Evolutionary conservation across 2,113 vertebrate genomes (phyloP), one percentile per base, ranked within the genome.

Genomic region (Poicephalus gulielmi): DNA sequence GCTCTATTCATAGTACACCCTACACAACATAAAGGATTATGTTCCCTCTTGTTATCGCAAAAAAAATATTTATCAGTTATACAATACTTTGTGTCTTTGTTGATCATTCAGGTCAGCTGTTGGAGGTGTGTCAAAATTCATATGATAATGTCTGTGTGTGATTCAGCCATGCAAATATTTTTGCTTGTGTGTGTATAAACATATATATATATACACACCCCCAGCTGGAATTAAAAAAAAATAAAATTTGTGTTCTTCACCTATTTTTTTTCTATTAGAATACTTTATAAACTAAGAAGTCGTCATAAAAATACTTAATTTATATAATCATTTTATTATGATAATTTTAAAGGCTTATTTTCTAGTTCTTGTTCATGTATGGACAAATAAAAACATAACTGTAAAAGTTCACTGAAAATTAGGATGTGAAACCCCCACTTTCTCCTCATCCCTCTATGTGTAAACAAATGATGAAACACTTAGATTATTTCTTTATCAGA

Each of bases 1-100:
- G 17, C 83, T 96, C 85, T 91, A 85, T 95, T 97, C 57, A 86
- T 68, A 90, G 75, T 49, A 67, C 57, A 77, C 16, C 9, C 69
- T 86, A 94, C 43, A 49, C 60, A 90, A 87, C 53, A 60, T 78
- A 94, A 90, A 92, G 23, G 28, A 64, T 62, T 64, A 14, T 6
- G 15, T 8, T 20, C 9, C 66, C 22, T 77, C 37, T 83, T 59
- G 19, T 46, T 74, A 82, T 15, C 23, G 4, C 4, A 73, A 70
- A 59, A 59, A 95, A 94, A 94, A 53, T 60, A 33, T 57, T 95
- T 95, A 78, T 92, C 35, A 82, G 41, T 78, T 82, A 46, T 44
- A 37, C 20, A 37, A 49, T 76, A 84, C 57, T 90, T 69, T 75
- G 13, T 52, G 52, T 52, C 28, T 62, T 37, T 78, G 52, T 47